These are phyloP conservation scores for Chaetops frenatus DNA, from an alignment of 2,113 vertebrate genomes.

Conservation along the genomic window DNA sequence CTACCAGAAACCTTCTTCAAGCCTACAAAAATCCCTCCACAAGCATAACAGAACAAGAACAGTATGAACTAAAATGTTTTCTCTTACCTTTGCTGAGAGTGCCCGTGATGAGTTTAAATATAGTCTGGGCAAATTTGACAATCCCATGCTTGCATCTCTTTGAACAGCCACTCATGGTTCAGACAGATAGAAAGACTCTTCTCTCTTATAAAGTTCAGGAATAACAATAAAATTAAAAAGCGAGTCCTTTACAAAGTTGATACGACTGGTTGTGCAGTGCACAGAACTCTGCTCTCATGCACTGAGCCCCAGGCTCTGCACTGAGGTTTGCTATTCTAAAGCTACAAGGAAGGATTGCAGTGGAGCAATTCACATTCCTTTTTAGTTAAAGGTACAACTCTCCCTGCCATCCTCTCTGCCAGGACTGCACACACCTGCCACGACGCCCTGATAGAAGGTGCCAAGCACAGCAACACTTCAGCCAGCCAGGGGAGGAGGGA, in stretches of 20 bases:
- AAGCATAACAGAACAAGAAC: neutral
- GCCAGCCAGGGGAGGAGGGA: neutral
- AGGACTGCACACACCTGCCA: neutral
- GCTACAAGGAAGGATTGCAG: neutral
- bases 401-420: neutral
- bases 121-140: slow-evolving; percentile 82
- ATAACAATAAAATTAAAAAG: neutral
- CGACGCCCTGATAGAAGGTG: neutral
- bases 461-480: neutral
- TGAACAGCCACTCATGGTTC: slow-evolving; percentile 83
- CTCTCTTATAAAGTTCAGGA: neutral
- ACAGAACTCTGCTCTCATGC: neutral
- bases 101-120: slow-evolving; percentile 87
- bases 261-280: neutral
- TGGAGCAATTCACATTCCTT: neutral
- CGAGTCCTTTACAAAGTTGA: neutral
- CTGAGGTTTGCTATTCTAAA: neutral
- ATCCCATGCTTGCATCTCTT: slow-evolving; percentile 86
- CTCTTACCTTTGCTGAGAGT: slow-evolving; percentile 89
- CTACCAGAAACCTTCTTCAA: neutral
- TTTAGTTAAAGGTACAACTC: neutral
- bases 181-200: neutral
- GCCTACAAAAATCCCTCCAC: neutral
- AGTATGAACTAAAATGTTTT: neutral
- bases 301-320: neutral